phyloP scores from a whole-genome alignment of 2,888 invertebrate genomes.

The Brenthis daphne region DNA sequence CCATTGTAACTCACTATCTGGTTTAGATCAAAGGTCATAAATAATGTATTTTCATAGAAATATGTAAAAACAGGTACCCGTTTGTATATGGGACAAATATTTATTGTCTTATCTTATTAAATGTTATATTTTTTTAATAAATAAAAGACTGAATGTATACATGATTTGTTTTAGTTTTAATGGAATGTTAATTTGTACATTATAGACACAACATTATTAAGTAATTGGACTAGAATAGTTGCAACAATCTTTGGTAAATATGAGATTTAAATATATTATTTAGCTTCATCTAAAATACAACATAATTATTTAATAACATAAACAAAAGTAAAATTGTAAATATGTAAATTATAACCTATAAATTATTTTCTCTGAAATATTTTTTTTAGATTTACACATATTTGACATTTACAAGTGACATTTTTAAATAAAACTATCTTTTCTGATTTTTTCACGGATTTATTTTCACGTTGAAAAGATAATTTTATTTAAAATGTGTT shows the following conservation, averaged over 20 bases:
- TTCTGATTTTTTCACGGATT: too few relatives aligned
- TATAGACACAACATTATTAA: slow-evolving; percentile 4
- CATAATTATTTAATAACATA: too few relatives aligned
- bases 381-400: too few relatives aligned
- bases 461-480: too few relatives aligned
- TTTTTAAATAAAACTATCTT: too few relatives aligned
- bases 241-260: slow-evolving; percentile 31
- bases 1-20: not conserved
- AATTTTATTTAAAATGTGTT: too few relatives aligned
- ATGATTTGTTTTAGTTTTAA: slow-evolving; percentile 28
- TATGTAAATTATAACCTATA: too few relatives aligned
- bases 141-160: slow-evolving; percentile 45
- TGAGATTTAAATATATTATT: not conserved
- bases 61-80: slow-evolving; percentile 11
- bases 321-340: too few relatives aligned
- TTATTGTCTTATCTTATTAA: slow-evolving; percentile 22
- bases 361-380: too few relatives aligned
- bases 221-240: slow-evolving; percentile 31
- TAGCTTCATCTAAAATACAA: too few relatives aligned
- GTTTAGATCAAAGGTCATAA: not conserved
- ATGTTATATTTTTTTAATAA: slow-evolving; percentile 43
- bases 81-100: slow-evolving; percentile 15
- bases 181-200: slow-evolving; percentile 6
- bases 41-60: slow-evolving; percentile 11
- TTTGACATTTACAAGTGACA: too few relatives aligned